Conservation (phyloP, 2,113 vertebrate species). For the Eleginops maclovinus region DNA sequence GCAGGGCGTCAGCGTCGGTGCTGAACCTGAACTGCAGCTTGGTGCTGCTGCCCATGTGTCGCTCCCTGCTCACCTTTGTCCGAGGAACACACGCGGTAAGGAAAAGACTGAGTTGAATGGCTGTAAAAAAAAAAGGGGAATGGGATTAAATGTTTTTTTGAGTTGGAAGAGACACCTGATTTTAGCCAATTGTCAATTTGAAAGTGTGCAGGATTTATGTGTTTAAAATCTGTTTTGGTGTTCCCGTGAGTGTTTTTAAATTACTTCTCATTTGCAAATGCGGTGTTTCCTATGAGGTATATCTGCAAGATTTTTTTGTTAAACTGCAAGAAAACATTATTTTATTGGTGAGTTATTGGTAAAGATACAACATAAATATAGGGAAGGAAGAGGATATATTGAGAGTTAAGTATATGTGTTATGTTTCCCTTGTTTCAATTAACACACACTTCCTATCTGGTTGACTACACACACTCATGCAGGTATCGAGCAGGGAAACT, state of each 20-base stretch:
- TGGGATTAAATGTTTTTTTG: not conserved
- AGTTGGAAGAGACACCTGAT: not conserved
- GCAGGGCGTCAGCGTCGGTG: constrained; percentile 95
- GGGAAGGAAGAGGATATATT: not conserved
- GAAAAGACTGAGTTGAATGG: not conserved
- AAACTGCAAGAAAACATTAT: too few species aligned
- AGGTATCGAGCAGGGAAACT: constrained; percentile 91
- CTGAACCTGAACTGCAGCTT: constrained; percentile 98
- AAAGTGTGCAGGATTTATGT: not conserved
- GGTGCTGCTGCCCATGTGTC: constrained; percentile 93
- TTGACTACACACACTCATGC: constrained; percentile 32
- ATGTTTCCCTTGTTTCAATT: not conserved
- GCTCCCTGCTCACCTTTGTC: constrained; percentile 89
- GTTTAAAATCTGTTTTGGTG: not conserved
- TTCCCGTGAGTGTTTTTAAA: too few species aligned
- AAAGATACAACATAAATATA: not conserved
- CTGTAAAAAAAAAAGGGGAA: not conserved
- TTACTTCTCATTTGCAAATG: not conserved
- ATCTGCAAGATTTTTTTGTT: not conserved
- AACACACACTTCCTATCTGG: too few species aligned
- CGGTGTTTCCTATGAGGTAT: not conserved
- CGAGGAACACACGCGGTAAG: constrained; percentile 90
- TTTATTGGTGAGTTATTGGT: not conserved
- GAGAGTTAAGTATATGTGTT: not conserved
- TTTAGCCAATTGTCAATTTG: not conserved